Percentiles rank a stretch among this genome's conserved stretches.
Conservation (phyloP, 30 jellyfish, hydroid and myxozoan species). For the Mastigias papua region DNA sequence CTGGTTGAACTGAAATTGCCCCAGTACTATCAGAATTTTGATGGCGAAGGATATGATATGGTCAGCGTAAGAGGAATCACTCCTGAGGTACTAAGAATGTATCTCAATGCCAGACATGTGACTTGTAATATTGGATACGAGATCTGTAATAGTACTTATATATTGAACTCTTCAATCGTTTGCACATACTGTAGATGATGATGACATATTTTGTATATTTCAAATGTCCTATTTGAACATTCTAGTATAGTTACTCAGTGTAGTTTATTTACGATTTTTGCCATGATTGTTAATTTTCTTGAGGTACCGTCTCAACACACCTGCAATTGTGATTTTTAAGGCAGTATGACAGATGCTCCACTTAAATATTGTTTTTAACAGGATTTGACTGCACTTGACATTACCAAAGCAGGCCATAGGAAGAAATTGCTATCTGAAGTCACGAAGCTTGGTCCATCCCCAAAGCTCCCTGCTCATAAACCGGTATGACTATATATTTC, state of each 20-base stretch:
- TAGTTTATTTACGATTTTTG: too few relatives aligned
- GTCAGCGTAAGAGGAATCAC: conserved; percentile 89
- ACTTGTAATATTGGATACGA: too few relatives aligned
- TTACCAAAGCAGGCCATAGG: conserved; percentile 94
- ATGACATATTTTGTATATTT: too few relatives aligned
- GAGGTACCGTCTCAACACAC: too few relatives aligned
- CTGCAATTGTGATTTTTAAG: too few relatives aligned
- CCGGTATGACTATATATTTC: conserved; percentile 78
- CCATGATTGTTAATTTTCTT: too few relatives aligned
- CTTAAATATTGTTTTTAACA: neutral
- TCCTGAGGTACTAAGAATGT: conserved; percentile 99
- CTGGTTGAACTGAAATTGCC: conserved; percentile 83
- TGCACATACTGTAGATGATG: too few relatives aligned
- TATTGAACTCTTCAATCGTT: too few relatives aligned
- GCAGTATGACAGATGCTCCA: neutral
- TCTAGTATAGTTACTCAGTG: too few relatives aligned
- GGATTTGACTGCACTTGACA: conserved; percentile 86
- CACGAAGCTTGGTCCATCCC: conserved; percentile 83
- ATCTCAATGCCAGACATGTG: too few relatives aligned
- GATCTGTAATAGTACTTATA: too few relatives aligned
- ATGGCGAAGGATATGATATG: conserved; percentile 93
- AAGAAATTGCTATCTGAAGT: conserved; percentile 91
- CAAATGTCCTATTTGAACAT: too few relatives aligned
- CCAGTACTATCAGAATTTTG: conserved; percentile 83
- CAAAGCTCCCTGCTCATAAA: conserved; percentile 77